Evolutionary conservation across 2,888 invertebrate species (phyloP).

Genomic region (Microlaimidae sp.): DNA sequence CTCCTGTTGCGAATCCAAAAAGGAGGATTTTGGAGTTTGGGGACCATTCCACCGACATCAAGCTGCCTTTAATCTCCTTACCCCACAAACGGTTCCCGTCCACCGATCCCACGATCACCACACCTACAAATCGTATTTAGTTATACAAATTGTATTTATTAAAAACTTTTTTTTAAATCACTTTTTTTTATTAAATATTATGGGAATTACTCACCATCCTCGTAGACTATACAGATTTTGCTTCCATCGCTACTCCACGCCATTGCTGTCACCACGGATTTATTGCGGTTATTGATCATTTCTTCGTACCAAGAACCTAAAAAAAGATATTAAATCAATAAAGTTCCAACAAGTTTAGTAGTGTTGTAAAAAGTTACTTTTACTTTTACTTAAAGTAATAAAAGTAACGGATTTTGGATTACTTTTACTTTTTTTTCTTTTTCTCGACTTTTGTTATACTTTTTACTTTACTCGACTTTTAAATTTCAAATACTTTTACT

Average conservation of each 20-base stretch:
- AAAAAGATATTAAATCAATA: constrained; percentile 1
- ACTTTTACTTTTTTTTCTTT: too few species aligned
- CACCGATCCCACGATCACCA: constrained; percentile 83
- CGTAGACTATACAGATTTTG: constrained; percentile 95
- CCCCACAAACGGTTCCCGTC: constrained; percentile 98
- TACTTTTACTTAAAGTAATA: too few species aligned
- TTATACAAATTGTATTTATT: constrained; percentile 2
- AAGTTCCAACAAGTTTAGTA: neutral
- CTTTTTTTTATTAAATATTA: too few species aligned
- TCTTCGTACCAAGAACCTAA: constrained; percentile 88
- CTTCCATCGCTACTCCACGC: constrained; percentile 93
- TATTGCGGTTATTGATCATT: constrained; percentile 97
- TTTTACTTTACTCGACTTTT: too few species aligned
- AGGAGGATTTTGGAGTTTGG: constrained; percentile 74
- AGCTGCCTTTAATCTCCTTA: constrained; percentile 68
- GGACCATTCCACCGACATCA: constrained; percentile 52
- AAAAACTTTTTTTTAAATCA: neutral
- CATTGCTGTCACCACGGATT: constrained; percentile 87
- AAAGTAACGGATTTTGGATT: too few species aligned
- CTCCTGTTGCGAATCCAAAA: constrained; percentile 73
- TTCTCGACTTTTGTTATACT: too few species aligned
- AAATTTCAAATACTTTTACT: too few species aligned
- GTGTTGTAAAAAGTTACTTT: too few species aligned
- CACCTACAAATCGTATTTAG: constrained; percentile 45
- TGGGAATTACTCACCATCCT: constrained; percentile 60